These are phyloP conservation scores for Hylomyscus alleni DNA, from an alignment of 2,797 vertebrate species.

Conservation along the genomic window DNA sequence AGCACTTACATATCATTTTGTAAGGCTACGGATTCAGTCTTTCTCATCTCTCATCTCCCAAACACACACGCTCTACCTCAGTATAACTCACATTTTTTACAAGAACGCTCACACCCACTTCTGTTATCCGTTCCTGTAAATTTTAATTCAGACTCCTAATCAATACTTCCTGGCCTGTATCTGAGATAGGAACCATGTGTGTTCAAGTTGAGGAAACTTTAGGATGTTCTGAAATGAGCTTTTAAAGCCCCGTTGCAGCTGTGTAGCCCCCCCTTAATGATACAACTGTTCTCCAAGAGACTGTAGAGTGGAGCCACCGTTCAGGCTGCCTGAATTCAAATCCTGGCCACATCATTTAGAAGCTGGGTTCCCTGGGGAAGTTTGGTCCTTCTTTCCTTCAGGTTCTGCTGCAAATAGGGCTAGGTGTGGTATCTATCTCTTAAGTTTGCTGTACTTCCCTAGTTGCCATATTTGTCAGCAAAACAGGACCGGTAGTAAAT, in stretches of 20 bases:
- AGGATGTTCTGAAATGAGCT: neutral
- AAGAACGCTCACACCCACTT: neutral
- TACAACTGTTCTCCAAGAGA: neutral
- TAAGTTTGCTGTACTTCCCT: neutral
- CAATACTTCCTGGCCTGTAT: neutral
- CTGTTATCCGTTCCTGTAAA: neutral
- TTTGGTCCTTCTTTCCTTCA: neutral
- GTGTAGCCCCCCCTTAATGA: too few species aligned
- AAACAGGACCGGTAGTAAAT: neutral
- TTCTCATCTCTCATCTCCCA: neutral
- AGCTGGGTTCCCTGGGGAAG: neutral
- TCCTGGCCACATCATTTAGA: neutral
- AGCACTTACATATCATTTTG: neutral
- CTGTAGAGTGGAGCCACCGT: neutral
- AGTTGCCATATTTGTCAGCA: neutral
- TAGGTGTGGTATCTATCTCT: neutral
- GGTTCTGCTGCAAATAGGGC: neutral
- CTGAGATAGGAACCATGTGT: neutral
- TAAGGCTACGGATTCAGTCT: neutral
- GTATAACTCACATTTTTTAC: neutral
- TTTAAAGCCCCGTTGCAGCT: neutral
- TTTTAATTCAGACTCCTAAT: neutral
- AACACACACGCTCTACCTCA: neutral
- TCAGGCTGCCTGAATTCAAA: neutral
- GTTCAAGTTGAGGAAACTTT: neutral